A percentile compares a stretch with the other conserved stretches of the same genome.
Conservation (phyloP, 2,888 invertebrate species). For the Polymixis lichenea region DNA sequence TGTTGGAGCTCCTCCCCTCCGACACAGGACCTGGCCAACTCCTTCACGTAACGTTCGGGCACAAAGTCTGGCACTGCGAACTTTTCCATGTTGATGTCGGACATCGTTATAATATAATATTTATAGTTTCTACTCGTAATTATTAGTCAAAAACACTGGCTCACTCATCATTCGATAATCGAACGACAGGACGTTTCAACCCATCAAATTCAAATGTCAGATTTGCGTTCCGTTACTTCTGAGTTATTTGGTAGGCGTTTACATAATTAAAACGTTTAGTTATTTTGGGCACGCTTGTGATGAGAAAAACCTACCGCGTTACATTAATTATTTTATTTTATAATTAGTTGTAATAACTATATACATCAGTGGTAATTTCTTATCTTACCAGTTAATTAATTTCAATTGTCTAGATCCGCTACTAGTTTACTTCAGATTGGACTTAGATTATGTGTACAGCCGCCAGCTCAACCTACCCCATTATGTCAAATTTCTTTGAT, state of each 20-base stretch:
- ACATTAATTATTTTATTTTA: no score
- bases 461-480: no score
- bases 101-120: slow-evolving; percentile 87
- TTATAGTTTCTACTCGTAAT: slow-evolving; percentile 79
- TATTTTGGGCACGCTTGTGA: slow-evolving; percentile 12
- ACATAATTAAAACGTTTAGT: slow-evolving; percentile 61
- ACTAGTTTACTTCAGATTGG: no score
- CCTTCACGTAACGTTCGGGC: slow-evolving; percentile 95
- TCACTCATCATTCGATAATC: slow-evolving; percentile 88
- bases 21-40: slow-evolving; percentile 95
- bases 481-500: no score
- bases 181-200: slow-evolving; percentile 85
- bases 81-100: slow-evolving; percentile 91
- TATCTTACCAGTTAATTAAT: no score
- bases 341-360: no score
- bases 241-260: slow-evolving; percentile 38
- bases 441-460: no score
- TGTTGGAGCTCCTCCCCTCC: slow-evolving; percentile 96
- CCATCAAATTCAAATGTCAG: slow-evolving; percentile 78
- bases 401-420: no score
- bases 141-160: slow-evolving; percentile 81
- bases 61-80: slow-evolving; percentile 92
- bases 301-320: no score
- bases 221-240: slow-evolving; percentile 67
- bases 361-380: no score